phyloP scores from a whole-genome alignment of 2,888 invertebrate genomes.

The Diplazon laetatorius region DNA sequence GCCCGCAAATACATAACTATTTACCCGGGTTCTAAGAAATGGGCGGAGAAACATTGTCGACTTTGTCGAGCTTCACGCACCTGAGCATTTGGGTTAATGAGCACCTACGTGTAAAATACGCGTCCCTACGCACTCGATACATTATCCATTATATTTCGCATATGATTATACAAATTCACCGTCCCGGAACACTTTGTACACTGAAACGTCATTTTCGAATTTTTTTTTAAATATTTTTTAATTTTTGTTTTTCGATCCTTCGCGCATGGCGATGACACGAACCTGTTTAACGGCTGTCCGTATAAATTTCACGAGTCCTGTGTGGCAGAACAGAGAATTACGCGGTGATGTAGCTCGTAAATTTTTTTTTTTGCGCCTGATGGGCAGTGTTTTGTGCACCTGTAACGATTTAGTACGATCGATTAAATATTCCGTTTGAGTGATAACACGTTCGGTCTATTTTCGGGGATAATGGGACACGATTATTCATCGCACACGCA shows the following conservation, averaged over 20 bases:
- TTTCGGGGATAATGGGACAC: no score
- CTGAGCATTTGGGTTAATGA: constrained; percentile 58
- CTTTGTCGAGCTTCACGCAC: constrained; percentile 42
- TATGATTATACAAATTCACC: constrained; percentile 1
- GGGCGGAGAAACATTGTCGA: constrained; percentile 52
- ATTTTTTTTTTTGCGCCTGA: neutral
- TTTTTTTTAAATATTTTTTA: no score
- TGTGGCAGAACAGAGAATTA: neutral
- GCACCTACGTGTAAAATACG: constrained; percentile 43
- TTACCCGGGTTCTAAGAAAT: constrained; percentile 49
- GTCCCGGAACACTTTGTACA: neutral
- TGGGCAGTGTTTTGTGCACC: neutral
- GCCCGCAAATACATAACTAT: constrained; percentile 24
- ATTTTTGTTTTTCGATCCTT: neutral
- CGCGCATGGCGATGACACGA: constrained; percentile 8
- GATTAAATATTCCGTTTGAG: no score
- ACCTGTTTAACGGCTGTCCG: constrained; percentile 19
- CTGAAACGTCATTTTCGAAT: neutral
- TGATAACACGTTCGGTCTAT: no score
- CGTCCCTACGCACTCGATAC: constrained; percentile 1
- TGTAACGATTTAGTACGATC: neutral
- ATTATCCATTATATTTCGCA: constrained; percentile 3
- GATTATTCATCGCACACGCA: no score
- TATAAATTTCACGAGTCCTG: constrained; percentile 1
- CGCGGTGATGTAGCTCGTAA: neutral